These are phyloP conservation scores for Epistrophe grossulariae DNA, from an alignment of 2,888 invertebrate genomes.

Conservation along the genomic window DNA sequence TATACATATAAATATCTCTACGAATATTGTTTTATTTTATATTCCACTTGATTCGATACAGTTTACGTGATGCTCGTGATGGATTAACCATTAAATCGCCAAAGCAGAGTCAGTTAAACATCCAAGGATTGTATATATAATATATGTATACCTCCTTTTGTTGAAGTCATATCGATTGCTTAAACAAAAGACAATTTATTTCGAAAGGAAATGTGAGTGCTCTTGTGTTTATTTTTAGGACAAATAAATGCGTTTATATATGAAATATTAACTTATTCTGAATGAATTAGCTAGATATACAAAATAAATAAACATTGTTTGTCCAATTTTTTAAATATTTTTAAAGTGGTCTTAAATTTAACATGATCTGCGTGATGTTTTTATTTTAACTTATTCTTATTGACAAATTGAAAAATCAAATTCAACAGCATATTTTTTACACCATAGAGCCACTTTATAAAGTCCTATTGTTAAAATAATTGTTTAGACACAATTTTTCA, in stretches of 20 bases:
- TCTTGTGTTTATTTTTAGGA: background rate
- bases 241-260: background rate
- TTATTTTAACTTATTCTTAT: too few relatives aligned
- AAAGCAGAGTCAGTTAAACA: background rate
- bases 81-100: conserved; percentile 31
- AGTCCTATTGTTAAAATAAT: too few relatives aligned
- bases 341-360: too few relatives aligned
- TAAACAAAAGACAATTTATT: background rate
- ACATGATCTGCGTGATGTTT: too few relatives aligned
- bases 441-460: too few relatives aligned
- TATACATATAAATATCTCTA: background rate
- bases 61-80: conserved; percentile 44
- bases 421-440: too few relatives aligned
- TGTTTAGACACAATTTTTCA: too few relatives aligned
- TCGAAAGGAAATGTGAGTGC: background rate
- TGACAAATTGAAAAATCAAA: too few relatives aligned
- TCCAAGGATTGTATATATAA: background rate
- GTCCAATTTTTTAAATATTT: too few relatives aligned
- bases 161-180: background rate
- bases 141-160: background rate
- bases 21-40: conserved; percentile 44
- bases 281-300: background rate
- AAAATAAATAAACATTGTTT: too few relatives aligned
- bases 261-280: background rate
- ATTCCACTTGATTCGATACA: conserved; percentile 42